Conservation (phyloP, 2,113 vertebrate genomes). For the Gymnobelideus leadbeateri region DNA sequence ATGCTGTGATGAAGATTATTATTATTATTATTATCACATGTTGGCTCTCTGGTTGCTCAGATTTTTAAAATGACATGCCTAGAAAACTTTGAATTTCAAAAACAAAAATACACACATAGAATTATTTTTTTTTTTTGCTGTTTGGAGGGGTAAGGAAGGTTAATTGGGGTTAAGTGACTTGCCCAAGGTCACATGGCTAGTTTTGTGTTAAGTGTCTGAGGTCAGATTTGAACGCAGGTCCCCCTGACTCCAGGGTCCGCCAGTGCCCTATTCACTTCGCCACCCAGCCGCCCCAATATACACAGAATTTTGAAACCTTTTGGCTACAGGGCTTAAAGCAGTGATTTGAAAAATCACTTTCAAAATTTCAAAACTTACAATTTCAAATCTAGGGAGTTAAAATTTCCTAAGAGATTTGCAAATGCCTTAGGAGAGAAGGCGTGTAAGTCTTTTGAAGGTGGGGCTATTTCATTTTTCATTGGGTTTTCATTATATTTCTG, state of each 20-base stretch:
- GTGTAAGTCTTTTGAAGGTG: not conserved
- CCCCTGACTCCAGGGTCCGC: too few relatives aligned
- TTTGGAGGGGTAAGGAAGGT: too few relatives aligned
- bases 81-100: constrained; percentile 10
- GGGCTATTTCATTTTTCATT: not conserved
- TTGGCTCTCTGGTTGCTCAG: not conserved
- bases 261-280: too few relatives aligned
- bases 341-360: constrained; percentile 11
- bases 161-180: too few relatives aligned
- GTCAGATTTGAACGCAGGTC: too few relatives aligned
- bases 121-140: too few relatives aligned
- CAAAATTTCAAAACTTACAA: not conserved
- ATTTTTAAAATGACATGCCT: not conserved
- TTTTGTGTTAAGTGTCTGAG: too few relatives aligned
- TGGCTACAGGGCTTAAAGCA: not conserved
- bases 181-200: too few relatives aligned
- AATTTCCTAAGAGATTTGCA: not conserved
- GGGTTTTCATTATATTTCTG: constrained; percentile 9
- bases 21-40: not conserved
- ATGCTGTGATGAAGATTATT: not conserved
- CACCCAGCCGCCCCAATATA: not conserved
- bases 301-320: not conserved
- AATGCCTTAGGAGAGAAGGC: not conserved
- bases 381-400: constrained; percentile 15
- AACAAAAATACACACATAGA: not conserved